Conservation (phyloP, 2,888 invertebrate species). For the Keiferia lycopersicella region DNA sequence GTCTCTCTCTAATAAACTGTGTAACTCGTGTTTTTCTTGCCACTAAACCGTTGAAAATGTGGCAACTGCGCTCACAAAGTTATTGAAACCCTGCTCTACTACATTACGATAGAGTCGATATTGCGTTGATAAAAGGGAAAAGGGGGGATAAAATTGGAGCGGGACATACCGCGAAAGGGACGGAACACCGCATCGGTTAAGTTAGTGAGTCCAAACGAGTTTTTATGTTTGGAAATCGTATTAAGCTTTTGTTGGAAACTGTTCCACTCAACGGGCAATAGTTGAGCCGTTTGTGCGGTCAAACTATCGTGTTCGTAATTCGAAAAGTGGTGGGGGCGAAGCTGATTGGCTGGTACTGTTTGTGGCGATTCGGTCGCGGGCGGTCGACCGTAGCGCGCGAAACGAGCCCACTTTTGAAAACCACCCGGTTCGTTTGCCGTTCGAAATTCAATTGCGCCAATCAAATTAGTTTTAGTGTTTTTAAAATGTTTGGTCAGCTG, state of each 20-base stretch:
- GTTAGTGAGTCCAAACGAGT: conserved; percentile 80
- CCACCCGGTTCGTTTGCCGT: conserved; percentile 40
- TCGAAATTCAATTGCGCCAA: conserved; percentile 32
- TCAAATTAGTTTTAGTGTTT: conserved; percentile 34
- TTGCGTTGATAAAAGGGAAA: conserved; percentile 37
- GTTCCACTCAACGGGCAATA: conserved; percentile 79
- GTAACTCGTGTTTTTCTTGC: conserved; percentile 64
- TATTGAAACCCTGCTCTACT: conserved; percentile 41
- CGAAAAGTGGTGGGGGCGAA: conserved; percentile 67
- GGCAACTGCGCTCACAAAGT: conserved; percentile 42
- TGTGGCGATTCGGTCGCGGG: conserved; percentile 65
- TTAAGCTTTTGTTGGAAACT: conserved; percentile 81
- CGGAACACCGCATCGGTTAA: conserved; percentile 72
- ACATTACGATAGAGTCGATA: conserved; percentile 31
- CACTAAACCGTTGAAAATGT: conserved; percentile 59
- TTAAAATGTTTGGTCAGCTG: conserved; percentile 31
- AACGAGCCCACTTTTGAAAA: conserved; percentile 53
- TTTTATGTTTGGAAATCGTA: conserved; percentile 82
- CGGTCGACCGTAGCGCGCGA: conserved; percentile 68
- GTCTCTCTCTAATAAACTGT: conserved; percentile 61
- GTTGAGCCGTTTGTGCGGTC: conserved; percentile 78
- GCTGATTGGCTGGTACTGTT: conserved; percentile 76
- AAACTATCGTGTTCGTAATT: conserved; percentile 73
- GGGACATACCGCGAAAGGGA: conserved; percentile 67
- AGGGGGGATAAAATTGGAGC: conserved; percentile 72